These are phyloP conservation scores for Adelphocoris suturalis DNA, from an alignment of 2,888 invertebrate species.

Conservation along the genomic window DNA sequence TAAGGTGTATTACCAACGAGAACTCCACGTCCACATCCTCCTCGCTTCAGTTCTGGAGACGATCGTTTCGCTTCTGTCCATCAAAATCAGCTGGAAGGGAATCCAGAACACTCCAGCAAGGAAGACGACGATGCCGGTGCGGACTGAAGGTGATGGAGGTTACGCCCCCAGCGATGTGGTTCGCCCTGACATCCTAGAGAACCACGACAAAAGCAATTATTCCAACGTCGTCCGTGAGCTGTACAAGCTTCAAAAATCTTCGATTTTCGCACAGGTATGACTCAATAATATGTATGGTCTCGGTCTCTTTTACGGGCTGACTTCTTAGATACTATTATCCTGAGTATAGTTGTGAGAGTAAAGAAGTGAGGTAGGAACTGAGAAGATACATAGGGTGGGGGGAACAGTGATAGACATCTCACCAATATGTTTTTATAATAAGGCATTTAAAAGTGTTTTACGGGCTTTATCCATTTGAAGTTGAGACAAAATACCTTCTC, in stretches of 20 bases:
- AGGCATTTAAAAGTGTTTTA: too few relatives aligned
- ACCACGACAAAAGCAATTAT: slow-evolving; percentile 66
- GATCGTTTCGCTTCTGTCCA: slow-evolving; percentile 58
- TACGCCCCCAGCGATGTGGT: slow-evolving; percentile 6
- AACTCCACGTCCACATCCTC: slow-evolving; percentile 70
- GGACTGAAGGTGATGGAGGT: slow-evolving; percentile 70
- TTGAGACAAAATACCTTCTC: too few relatives aligned
- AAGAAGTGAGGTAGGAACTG: too few relatives aligned
- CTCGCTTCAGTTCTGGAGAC: slow-evolving; percentile 65
- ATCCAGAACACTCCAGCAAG: slow-evolving; percentile 52
- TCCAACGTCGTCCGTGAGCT: slow-evolving; percentile 72
- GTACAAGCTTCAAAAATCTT: slow-evolving; percentile 71
- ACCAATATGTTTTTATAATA: too few relatives aligned
- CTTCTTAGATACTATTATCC: too few relatives aligned
- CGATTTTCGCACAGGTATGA: slow-evolving; percentile 45
- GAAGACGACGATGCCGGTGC: slow-evolving; percentile 29
- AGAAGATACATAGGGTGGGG: too few relatives aligned
- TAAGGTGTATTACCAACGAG: slow-evolving; percentile 48
- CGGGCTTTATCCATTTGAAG: too few relatives aligned
- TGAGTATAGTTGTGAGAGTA: too few relatives aligned
- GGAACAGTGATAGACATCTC: too few relatives aligned
- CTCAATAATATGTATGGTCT: too few relatives aligned
- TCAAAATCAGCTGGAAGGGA: slow-evolving; percentile 67
- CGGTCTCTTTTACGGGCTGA: too few relatives aligned
- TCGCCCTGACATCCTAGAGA: slow-evolving; percentile 68